Percentiles rank a stretch among this genome's conserved stretches.
phyloP scores from a whole-genome alignment of 2,888 invertebrate species.

The Cryptus armator region DNA sequence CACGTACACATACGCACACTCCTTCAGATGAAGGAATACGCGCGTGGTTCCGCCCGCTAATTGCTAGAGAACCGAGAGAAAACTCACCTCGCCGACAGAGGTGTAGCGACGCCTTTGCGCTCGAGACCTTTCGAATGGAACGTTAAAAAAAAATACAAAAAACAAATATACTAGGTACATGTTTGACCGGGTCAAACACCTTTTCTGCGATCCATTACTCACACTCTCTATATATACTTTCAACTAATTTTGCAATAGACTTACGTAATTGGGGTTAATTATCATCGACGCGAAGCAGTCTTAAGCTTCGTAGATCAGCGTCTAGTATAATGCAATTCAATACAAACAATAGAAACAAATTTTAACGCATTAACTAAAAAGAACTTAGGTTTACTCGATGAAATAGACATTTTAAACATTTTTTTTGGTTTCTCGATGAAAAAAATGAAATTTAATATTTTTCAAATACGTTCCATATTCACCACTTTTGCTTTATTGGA shows the following conservation, averaged over 20 bases:
- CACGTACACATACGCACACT: constrained; percentile 15
- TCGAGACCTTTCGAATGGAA: constrained; percentile 1
- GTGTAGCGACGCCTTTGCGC: constrained; percentile 22
- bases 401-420: too few relatives aligned
- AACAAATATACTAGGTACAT: neutral
- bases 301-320: too few relatives aligned
- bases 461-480: too few relatives aligned
- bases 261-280: constrained; percentile 8
- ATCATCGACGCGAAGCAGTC: neutral
- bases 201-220: neutral
- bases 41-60: constrained; percentile 56
- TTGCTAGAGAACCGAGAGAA: constrained; percentile 41
- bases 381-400: too few relatives aligned
- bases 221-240: neutral
- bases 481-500: too few relatives aligned
- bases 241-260: neutral
- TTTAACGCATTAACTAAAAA: too few relatives aligned
- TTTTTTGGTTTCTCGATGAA: too few relatives aligned
- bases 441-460: too few relatives aligned
- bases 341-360: too few relatives aligned
- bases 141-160: constrained; percentile 2
- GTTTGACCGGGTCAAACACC: constrained; percentile 4
- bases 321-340: too few relatives aligned
- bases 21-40: constrained; percentile 12
- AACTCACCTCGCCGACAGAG: constrained; percentile 17